Evolutionary conservation across 2,113 vertebrate species (phyloP).

Genomic region (Eulemur macaco): DNA sequence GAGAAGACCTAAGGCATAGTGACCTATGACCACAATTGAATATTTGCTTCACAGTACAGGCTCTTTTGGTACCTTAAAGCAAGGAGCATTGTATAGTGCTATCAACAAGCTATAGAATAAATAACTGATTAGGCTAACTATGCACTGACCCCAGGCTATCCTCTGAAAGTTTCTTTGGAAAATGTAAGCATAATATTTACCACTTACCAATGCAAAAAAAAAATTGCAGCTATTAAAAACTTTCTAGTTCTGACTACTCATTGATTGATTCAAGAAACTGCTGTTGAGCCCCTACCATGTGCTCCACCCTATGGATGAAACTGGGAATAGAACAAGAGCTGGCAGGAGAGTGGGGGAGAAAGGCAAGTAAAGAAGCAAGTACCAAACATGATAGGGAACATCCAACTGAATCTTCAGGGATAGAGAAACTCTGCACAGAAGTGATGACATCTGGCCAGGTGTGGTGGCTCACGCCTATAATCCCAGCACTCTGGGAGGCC

Average conservation of each 20-base stretch:
- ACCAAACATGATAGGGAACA: neutral
- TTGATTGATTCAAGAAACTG: neutral
- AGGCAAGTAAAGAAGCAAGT: neutral
- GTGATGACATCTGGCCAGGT: neutral
- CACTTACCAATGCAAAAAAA: neutral
- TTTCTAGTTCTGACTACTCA: neutral
- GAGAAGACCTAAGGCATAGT: neutral
- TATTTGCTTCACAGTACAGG: neutral
- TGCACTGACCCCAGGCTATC: neutral
- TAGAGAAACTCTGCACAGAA: neutral
- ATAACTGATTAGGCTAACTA: neutral
- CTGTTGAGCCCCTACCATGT: neutral
- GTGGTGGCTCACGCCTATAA: too few relatives aligned
- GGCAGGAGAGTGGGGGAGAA: neutral
- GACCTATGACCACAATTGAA: neutral
- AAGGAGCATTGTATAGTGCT: neutral
- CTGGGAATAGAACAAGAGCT: neutral
- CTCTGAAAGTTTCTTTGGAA: constrained; percentile 19
- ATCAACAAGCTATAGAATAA: neutral
- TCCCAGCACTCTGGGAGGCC: too few relatives aligned
- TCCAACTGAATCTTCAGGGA: neutral
- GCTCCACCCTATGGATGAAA: neutral
- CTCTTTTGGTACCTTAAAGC: neutral
- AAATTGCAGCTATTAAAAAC: constrained; percentile 34
- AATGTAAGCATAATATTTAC: neutral